Conservation (phyloP, 2,888 invertebrate species). For the Carpatolechia fugitivella region DNA sequence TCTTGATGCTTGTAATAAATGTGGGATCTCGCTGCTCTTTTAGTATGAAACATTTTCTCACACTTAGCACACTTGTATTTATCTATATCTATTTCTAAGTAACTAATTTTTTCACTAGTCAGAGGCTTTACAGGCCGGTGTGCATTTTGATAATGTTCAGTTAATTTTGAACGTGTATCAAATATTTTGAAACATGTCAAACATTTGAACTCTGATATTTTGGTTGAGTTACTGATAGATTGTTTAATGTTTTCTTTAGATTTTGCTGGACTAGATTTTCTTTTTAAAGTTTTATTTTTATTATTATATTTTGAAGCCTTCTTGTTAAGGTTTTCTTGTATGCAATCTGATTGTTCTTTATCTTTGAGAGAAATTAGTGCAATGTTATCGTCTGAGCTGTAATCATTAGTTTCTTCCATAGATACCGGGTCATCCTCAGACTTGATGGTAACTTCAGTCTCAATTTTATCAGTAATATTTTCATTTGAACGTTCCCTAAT, state of each 20-base stretch:
- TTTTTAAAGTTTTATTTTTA: not conserved
- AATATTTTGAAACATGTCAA: slow-evolving; percentile 1
- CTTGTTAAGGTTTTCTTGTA: not conserved
- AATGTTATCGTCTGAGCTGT: not conserved
- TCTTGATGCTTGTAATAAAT: not conserved
- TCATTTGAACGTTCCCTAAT: not conserved
- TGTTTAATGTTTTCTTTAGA: not conserved
- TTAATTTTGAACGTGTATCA: not conserved
- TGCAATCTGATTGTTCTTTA: not conserved
- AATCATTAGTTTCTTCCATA: not conserved
- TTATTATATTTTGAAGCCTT: not conserved
- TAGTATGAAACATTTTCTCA: not conserved
- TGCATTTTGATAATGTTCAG: not conserved
- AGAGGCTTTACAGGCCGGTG: not conserved
- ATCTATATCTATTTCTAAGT: not conserved
- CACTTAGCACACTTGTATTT: not conserved
- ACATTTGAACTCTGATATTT: not conserved
- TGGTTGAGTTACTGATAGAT: not conserved
- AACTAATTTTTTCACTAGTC: not conserved
- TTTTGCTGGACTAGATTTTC: not conserved
- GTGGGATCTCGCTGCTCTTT: not conserved
- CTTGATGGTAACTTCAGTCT: not conserved
- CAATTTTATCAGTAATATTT: not conserved
- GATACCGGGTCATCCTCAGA: not conserved
- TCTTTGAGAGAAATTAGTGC: not conserved